phyloP scores from a whole-genome alignment of 1,140 invertebrate species.

The Penaeus chinensis region DNA sequence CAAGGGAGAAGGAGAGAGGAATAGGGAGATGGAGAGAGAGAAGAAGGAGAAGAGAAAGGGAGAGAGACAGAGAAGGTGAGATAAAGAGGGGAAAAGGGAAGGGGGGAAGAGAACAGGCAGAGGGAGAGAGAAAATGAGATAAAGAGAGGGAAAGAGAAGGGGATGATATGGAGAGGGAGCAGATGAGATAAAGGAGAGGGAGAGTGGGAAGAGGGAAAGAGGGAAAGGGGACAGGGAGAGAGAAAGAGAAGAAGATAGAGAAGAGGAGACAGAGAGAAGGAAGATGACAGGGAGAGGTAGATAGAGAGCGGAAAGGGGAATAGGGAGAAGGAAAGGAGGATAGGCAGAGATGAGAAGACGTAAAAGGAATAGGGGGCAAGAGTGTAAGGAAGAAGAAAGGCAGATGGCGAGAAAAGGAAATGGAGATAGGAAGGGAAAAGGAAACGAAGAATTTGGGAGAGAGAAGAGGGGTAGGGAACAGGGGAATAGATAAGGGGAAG shows the following conservation, averaged over 20 bases:
- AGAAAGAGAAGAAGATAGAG: too few species aligned
- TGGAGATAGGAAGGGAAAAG: neutral
- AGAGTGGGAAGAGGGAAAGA: too few species aligned
- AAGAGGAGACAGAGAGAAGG: too few species aligned
- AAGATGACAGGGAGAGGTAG: too few species aligned
- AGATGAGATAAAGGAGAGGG: too few species aligned
- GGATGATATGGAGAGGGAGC: too few species aligned
- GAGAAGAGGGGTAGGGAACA: neutral
- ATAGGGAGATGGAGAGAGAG: neutral
- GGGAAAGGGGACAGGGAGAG: too few species aligned
- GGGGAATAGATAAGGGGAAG: neutral
- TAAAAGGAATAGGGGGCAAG: neutral
- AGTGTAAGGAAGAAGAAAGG: neutral
- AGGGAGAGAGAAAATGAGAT: too few species aligned
- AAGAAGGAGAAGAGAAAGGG: neutral
- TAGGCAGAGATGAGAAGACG: neutral
- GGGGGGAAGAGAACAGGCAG: neutral
- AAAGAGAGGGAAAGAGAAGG: too few species aligned
- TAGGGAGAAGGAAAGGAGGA: too few species aligned
- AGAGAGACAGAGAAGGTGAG: neutral
- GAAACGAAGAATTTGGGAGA: neutral
- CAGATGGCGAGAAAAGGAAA: neutral
- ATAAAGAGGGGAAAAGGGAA: neutral
- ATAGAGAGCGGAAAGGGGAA: too few species aligned
- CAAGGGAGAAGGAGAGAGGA: neutral